Evolutionary conservation across 2,797 vertebrate species (phyloP).

Genomic region (Ispidina lecontei): DNA sequence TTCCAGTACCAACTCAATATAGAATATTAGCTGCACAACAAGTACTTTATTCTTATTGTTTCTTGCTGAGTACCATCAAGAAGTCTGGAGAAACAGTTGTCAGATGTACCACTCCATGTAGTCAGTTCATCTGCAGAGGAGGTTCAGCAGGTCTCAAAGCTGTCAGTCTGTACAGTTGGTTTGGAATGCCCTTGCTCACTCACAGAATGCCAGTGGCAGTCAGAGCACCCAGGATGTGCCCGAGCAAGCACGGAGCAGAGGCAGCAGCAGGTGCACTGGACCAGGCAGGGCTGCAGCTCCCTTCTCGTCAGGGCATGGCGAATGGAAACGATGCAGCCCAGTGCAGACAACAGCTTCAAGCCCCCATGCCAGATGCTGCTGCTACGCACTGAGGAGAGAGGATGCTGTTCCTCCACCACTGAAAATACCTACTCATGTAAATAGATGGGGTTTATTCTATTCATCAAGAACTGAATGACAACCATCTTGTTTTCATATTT

Average conservation of each 20-base stretch:
- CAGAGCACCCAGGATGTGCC: fast-evolving
- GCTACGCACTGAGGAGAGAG: neutral
- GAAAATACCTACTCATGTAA: neutral
- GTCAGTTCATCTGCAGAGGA: too few species aligned
- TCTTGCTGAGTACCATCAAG: too few species aligned
- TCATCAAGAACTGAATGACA: neutral
- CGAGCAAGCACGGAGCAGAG: fast-evolving
- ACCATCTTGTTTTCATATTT: neutral
- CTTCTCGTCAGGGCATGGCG: fast-evolving
- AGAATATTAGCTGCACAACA: neutral
- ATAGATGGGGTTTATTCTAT: neutral
- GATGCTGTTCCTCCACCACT: neutral
- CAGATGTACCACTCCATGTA: neutral
- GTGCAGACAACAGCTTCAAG: neutral
- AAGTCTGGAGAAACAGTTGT: neutral
- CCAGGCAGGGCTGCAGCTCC: neutral
- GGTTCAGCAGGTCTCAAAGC: fast-evolving
- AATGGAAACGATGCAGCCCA: neutral
- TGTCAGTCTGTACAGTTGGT: fast-evolving
- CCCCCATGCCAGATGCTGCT: neutral
- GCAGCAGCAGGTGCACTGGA: fast-evolving
- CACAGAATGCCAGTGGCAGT: fast-evolving
- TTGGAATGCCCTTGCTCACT: neutral
- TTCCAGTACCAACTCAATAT: neutral
- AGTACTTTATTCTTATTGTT: neutral